Percentiles rank a stretch among this genome's conserved stretches.
These are phyloP conservation scores for Zaprionus nigranus DNA, from an alignment of 1,140 invertebrate genomes.

Conservation along the genomic window DNA sequence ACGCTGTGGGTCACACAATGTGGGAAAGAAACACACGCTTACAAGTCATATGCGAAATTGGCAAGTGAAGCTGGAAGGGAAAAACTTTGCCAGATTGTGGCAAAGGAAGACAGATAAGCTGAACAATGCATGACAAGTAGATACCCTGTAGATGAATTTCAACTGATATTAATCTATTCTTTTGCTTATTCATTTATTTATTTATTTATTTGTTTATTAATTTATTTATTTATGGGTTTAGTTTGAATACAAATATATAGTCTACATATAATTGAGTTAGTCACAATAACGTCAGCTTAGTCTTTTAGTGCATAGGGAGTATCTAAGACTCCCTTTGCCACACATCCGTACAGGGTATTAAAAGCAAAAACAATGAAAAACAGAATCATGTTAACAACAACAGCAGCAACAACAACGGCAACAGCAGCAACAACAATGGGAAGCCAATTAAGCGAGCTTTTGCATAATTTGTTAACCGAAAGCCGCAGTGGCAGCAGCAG, in stretches of 20 bases:
- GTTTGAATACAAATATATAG: too few species aligned
- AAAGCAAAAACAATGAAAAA: slow-evolving; percentile 15
- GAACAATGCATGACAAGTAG: neutral
- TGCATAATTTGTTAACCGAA: slow-evolving; percentile 47
- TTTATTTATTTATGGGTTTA: too few species aligned
- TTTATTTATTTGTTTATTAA: too few species aligned
- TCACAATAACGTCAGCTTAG: too few species aligned
- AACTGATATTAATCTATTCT: too few species aligned
- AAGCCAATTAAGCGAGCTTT: slow-evolving; percentile 40
- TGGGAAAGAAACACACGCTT: slow-evolving; percentile 11
- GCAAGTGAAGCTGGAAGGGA: slow-evolving; percentile 1
- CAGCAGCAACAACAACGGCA: slow-evolving; percentile 30
- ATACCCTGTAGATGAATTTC: neutral
- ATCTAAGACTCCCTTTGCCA: too few species aligned
- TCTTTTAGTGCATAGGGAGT: too few species aligned
- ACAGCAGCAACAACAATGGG: slow-evolving; percentile 25
- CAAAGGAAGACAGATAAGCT: neutral
- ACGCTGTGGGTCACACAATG: neutral
- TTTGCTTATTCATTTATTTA: too few species aligned
- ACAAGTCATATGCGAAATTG: slow-evolving; percentile 23
- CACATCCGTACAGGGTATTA: slow-evolving; percentile 3
- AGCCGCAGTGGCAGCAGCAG: slow-evolving; percentile 21
- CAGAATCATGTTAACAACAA: slow-evolving; percentile 21
- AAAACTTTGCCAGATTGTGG: slow-evolving; percentile 32
- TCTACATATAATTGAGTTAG: too few species aligned